A percentile compares a stretch with the other conserved stretches of the same genome.
Conservation (phyloP, 2,888 invertebrate genomes). For the Nyleta sp. region DNA sequence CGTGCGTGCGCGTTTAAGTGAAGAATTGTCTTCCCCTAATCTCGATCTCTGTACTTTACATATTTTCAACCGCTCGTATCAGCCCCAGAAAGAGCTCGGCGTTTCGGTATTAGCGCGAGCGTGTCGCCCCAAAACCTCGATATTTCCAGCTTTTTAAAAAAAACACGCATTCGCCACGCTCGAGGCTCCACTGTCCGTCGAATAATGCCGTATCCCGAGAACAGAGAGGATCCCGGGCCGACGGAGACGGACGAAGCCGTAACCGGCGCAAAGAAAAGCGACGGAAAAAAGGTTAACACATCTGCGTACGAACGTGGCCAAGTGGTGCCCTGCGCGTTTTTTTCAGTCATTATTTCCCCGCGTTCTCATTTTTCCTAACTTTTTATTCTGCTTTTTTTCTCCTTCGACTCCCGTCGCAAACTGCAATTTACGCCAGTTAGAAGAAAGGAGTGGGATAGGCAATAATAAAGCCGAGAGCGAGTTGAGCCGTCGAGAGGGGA, state of each 20-base stretch:
- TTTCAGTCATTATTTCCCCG: slow-evolving; percentile 42
- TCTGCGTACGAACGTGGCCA: slow-evolving; percentile 61
- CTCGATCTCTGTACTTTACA: slow-evolving; percentile 33
- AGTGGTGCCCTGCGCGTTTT: slow-evolving; percentile 43
- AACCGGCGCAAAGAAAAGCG: slow-evolving; percentile 68
- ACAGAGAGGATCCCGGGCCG: slow-evolving; percentile 62
- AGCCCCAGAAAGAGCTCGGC: slow-evolving; percentile 10
- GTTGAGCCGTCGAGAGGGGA: slow-evolving; percentile 35
- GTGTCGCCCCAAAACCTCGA: slow-evolving; percentile 74
- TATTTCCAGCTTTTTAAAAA: slow-evolving; percentile 74
- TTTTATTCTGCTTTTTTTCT: slow-evolving; percentile 34
- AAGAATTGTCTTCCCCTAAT: slow-evolving; percentile 23
- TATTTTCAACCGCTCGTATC: slow-evolving; percentile 38
- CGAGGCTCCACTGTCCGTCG: slow-evolving; percentile 57
- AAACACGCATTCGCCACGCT: slow-evolving; percentile 80
- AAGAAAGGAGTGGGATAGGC: slow-evolving; percentile 47
- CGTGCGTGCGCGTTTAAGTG: slow-evolving; percentile 9
- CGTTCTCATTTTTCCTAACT: slow-evolving; percentile 56
- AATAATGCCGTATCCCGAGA: slow-evolving; percentile 61
- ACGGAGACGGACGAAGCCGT: slow-evolving; percentile 30
- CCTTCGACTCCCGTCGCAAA: slow-evolving; percentile 16
- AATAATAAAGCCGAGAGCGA: slow-evolving; percentile 49
- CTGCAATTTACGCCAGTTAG: slow-evolving; percentile 52
- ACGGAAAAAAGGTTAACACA: slow-evolving; percentile 63
- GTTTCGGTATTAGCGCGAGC: slow-evolving; percentile 49